Evolutionary conservation across 2,888 invertebrate species (phyloP).

Genomic region (Conistra vaccinii): DNA sequence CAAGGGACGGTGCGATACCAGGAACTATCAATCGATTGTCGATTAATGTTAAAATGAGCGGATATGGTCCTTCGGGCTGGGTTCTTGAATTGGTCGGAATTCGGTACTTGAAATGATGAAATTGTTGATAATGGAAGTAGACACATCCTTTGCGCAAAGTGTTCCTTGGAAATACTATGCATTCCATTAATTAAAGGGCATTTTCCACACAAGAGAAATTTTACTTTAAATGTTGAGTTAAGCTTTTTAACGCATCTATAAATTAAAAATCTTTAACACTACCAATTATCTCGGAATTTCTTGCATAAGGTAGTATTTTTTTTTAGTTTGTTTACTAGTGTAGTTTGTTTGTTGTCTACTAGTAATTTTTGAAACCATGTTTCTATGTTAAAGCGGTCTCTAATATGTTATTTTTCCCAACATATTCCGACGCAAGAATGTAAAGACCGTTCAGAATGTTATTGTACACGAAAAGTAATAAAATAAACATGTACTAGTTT

Average conservation of each 20-base stretch:
- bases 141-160: not conserved
- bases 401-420: conserved; percentile 35
- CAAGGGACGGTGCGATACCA: conserved; percentile 16
- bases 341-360: too few relatives aligned
- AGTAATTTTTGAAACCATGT: not conserved
- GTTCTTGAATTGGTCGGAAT: conserved; percentile 1
- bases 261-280: not conserved
- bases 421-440: not conserved
- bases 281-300: not conserved
- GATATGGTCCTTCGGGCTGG: conserved; percentile 17
- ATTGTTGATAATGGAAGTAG: not conserved
- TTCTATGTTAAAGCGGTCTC: conserved; percentile 10
- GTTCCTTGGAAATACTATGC: not conserved
- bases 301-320: not conserved
- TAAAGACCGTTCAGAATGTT: conserved; percentile 16
- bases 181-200: not conserved
- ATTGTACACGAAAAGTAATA: conserved; percentile 30
- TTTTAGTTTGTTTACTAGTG: not conserved
- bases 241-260: not conserved
- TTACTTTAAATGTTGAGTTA: too few relatives aligned
- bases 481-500: conserved; percentile 38
- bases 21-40: conserved; percentile 21
- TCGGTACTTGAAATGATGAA: not conserved
- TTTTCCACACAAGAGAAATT: not conserved
- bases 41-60: conserved; percentile 12